Percentiles rank a stretch among this genome's conserved stretches.
These are phyloP conservation scores for Microtus richardsoni DNA, from an alignment of 2,113 vertebrate genomes.

Conservation along the genomic window DNA sequence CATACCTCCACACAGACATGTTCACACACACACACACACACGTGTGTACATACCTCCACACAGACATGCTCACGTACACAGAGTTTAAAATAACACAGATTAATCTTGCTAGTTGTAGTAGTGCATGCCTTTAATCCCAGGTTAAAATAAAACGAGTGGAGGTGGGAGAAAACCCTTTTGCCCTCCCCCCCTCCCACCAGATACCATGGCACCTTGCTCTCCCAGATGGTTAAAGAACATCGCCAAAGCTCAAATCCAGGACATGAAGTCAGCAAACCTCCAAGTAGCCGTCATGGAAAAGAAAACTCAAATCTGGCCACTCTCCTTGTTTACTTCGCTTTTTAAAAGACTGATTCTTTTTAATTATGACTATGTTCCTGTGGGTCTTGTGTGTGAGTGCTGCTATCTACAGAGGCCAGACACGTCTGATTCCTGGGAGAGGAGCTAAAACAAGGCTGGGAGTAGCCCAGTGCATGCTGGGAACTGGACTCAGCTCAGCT, in stretches of 20 bases:
- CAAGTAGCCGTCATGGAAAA: neutral
- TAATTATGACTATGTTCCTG: neutral
- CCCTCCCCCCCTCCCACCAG: too few relatives aligned
- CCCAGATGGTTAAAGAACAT: neutral
- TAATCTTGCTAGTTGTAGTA: neutral
- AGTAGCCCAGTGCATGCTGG: neutral
- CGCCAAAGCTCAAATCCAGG: neutral
- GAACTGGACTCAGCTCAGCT: neutral
- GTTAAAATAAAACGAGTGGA: neutral
- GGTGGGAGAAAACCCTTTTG: neutral
- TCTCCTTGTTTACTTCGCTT: neutral
- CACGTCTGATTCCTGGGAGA: neutral
- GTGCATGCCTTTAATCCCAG: neutral
- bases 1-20: too few relatives aligned
- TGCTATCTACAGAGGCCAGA: neutral
- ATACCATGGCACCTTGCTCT: neutral
- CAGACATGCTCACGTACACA: neutral
- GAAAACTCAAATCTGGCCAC: neutral
- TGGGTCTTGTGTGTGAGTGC: neutral
- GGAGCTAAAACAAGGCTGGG: neutral
- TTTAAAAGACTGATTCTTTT: neutral
- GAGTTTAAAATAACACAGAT: neutral
- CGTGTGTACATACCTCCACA: neutral
- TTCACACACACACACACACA: too few relatives aligned
- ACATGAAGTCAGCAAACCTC: neutral